Evolutionary conservation across 23 tunicate genomes (phyloP), one percentile per base, ranked within the genome.

Genomic region (Trididemnum miniatum): DNA sequence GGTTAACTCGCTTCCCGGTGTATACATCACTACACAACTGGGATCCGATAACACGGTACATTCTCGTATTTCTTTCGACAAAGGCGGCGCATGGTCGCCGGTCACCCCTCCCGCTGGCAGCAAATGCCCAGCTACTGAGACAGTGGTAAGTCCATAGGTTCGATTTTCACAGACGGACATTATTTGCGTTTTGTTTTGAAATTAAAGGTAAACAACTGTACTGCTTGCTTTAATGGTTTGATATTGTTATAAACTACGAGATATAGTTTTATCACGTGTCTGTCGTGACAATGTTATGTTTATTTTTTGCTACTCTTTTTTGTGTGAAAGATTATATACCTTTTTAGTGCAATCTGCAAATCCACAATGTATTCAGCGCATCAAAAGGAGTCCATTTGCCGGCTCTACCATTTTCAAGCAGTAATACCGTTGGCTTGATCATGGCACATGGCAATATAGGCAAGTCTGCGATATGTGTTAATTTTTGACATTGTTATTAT

Each of bases 381-480:
- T 80, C 87, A 20, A 93, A 93, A 67, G 83, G 79, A 50, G 93
- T 88, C 18, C 29, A 20, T 18, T 60, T 92, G 23, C 89, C 98
- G 1, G 76, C 88, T 39, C 71, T 72, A 4, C 89, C 93, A 1
- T 67, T 89, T 12, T 88, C 93, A 0, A 80, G 89, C 65, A 64
- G 35, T n/a, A 83, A 81, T 60, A 87, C 99, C 7, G 85, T 88
- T 1, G 99, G 99, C 26, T 38, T 96, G n/a, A 91, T 96, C 51
- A 32, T 96, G 35, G 94, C 97, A 29, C 99, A 96, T 78, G 99
- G 93, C 72, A 96, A 96, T 60, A 37, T 96, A 39, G 98, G 98
- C 88, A 69, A 35, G 74, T 62, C 15, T 20, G 15, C 67, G 54
- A 7, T 44, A n/a, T n/a, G n/a, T n/a, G n/a, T n/a, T n/a, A n/a